phyloP scores from a whole-genome alignment of 2,113 vertebrate species.

The Larimichthys polyactis region DNA sequence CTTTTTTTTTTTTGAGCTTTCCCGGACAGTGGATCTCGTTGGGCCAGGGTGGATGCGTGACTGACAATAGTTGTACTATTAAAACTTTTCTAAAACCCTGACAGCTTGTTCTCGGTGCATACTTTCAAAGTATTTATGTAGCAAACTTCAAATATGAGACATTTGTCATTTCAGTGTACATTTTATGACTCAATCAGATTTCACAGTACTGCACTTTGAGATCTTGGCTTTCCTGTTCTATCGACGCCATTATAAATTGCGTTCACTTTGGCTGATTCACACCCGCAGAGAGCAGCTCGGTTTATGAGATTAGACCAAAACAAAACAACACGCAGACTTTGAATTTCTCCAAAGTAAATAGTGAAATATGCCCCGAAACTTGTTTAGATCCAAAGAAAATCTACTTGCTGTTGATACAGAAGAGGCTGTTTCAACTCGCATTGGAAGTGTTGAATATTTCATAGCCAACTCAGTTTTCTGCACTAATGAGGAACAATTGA shows the following conservation, averaged over 20 bases:
- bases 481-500: conserved; percentile 71
- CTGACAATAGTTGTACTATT: no score
- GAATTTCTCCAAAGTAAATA: conserved; percentile 32
- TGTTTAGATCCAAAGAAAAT: conserved; percentile 54
- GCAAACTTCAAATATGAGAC: not conserved
- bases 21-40: no score
- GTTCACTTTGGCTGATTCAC: conserved; percentile 20
- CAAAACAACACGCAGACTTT: conserved; percentile 31
- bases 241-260: conserved; percentile 10
- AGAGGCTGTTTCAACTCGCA: conserved; percentile 32
- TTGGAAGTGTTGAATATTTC: conserved; percentile 71
- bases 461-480: conserved; percentile 50
- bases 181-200: conserved; percentile 15
- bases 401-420: conserved; percentile 28
- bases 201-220: not conserved
- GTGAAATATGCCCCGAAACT: conserved; percentile 33
- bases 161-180: conserved; percentile 14
- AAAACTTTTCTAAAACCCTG: no score
- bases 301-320: conserved; percentile 36
- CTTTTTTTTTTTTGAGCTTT: no score
- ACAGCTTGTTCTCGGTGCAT: no score
- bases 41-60: no score
- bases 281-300: conserved; percentile 24
- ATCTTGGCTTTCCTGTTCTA: not conserved
- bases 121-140: no score